Percentiles rank a stretch among this genome's conserved stretches.
phyloP scores from a whole-genome alignment of 2,113 vertebrate genomes.

The Eurypyga helias region DNA sequence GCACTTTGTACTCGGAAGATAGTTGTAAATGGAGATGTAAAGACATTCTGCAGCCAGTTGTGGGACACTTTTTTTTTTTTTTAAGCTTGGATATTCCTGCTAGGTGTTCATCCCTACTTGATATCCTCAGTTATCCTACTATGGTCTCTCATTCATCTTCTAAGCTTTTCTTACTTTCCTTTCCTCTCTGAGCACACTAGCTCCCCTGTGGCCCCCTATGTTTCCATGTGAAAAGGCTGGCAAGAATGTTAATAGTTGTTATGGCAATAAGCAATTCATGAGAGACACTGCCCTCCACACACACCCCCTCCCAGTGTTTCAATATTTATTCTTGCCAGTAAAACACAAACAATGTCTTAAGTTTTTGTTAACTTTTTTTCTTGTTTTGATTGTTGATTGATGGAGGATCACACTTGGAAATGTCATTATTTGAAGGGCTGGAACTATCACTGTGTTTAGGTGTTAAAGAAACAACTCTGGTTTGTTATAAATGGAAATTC shows the following conservation, averaged over 20 bases:
- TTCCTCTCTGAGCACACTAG: neutral
- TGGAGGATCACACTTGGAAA: neutral
- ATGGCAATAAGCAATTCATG: neutral
- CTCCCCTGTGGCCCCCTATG: neutral
- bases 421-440: neutral
- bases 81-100: neutral
- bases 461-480: neutral
- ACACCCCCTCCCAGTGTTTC: neutral
- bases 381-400: neutral
- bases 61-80: neutral
- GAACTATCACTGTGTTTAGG: neutral
- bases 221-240: neutral
- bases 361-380: neutral
- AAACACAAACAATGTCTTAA: neutral
- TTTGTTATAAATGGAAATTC: conserved; percentile 47
- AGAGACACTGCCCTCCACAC: neutral
- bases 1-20: neutral
- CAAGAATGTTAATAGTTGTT: neutral
- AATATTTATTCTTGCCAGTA: neutral
- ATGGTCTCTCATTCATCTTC: neutral
- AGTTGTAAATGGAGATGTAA: neutral
- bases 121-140: neutral
- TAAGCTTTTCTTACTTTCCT: neutral
- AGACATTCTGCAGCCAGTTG: neutral
- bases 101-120: neutral